Conservation (phyloP, 2,888 invertebrate genomes). For the Prenolepis imparis region DNA sequence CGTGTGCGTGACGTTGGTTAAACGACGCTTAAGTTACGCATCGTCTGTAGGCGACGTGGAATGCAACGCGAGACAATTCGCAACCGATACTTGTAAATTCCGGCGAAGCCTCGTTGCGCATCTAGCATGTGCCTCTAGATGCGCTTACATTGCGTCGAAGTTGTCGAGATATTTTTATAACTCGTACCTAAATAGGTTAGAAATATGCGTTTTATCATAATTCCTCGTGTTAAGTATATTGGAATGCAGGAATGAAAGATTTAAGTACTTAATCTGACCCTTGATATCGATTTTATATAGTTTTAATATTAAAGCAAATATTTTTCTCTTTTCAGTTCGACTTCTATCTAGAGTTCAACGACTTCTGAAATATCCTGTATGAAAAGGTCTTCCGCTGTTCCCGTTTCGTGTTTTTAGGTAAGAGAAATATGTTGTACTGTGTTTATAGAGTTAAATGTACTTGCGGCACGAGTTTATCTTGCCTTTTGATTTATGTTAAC, state of each 20-base stretch:
- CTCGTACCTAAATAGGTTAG: background rate
- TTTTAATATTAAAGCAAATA: slow-evolving; percentile 1
- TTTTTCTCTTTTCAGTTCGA: background rate
- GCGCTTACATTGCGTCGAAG: background rate
- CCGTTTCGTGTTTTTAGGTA: slow-evolving; percentile 47
- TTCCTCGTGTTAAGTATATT: background rate
- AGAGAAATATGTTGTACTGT: slow-evolving; percentile 51
- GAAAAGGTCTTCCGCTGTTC: slow-evolving; percentile 40
- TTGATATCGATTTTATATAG: background rate
- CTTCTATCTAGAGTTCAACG: slow-evolving; percentile 45
- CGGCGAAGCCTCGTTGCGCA: slow-evolving; percentile 9
- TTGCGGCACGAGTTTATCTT: slow-evolving; percentile 43
- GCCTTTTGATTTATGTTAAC: slow-evolving; percentile 56
- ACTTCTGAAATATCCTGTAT: slow-evolving; percentile 48
- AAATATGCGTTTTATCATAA: background rate
- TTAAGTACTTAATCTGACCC: background rate
- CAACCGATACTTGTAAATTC: slow-evolving; percentile 25
- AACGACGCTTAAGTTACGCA: slow-evolving; percentile 30
- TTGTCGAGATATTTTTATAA: background rate
- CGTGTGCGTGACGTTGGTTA: slow-evolving; percentile 35
- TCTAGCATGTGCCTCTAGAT: background rate
- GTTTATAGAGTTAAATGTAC: slow-evolving; percentile 53
- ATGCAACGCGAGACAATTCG: slow-evolving; percentile 40
- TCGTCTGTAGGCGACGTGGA: slow-evolving; percentile 20
- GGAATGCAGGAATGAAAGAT: background rate